Conservation (phyloP, 1,140 invertebrate genomes). For the Anoplophora glabripennis region DNA sequence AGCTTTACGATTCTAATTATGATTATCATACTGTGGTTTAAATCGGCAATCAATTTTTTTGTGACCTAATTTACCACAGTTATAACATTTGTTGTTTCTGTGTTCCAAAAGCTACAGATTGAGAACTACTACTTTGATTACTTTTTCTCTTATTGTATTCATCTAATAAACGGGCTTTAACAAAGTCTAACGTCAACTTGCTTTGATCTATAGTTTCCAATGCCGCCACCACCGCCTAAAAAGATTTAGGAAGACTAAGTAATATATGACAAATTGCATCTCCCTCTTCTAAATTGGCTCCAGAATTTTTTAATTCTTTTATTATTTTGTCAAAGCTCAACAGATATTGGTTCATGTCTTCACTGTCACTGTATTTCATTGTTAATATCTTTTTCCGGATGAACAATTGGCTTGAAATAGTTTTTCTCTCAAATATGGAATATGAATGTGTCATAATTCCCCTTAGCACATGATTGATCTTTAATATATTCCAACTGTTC, state of each 20-base stretch:
- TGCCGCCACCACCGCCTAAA: background rate
- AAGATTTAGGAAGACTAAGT: background rate
- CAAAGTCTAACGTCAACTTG: constrained; percentile 2
- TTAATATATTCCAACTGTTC: constrained; percentile 13
- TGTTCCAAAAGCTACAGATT: no score
- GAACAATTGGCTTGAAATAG: constrained; percentile 2
- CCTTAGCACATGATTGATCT: constrained; percentile 8
- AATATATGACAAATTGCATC: constrained; percentile 8
- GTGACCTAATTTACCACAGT: no score
- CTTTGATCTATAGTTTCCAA: constrained; percentile 11
- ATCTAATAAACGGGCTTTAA: background rate
- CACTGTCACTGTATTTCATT: constrained; percentile 9
- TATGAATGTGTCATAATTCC: constrained; percentile 3
- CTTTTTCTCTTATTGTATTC: background rate
- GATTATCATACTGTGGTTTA: no score
- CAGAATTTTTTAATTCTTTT: background rate
- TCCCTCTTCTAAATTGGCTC: background rate
- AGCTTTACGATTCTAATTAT: no score
- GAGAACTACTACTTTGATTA: no score
- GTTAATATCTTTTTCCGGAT: constrained; percentile 3
- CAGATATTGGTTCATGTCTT: background rate
- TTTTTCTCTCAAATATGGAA: background rate
- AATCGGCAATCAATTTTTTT: no score
- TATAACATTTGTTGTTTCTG: no score
- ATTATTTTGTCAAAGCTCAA: constrained; percentile 11